Conservation (phyloP, 2,797 vertebrate species). For the Poecilia velifera region DNA sequence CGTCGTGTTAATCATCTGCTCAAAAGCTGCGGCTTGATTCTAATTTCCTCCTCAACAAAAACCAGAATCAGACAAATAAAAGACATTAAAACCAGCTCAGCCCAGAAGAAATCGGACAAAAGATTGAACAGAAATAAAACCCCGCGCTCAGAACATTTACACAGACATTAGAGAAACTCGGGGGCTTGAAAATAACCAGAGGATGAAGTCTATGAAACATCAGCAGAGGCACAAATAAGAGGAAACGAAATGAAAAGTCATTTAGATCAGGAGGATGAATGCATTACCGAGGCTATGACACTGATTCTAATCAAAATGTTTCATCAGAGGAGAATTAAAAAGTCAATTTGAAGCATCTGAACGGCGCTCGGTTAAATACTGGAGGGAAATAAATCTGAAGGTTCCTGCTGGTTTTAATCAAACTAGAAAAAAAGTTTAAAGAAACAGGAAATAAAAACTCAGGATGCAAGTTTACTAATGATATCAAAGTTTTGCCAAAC, state of each 20-base stretch:
- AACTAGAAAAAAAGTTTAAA: background rate
- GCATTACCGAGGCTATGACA: background rate
- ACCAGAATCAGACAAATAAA: background rate
- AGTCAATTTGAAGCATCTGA: background rate
- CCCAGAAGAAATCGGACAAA: background rate
- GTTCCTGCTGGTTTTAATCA: background rate
- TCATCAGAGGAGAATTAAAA: background rate
- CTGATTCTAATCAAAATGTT: constrained; percentile 5
- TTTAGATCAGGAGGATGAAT: constrained; percentile 5
- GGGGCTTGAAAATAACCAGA: background rate
- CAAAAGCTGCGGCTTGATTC: constrained; percentile 35
- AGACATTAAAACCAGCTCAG: constrained; percentile 1
- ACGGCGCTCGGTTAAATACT: background rate
- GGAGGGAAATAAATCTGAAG: background rate
- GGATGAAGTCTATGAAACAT: background rate
- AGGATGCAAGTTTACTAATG: background rate
- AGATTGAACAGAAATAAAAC: background rate
- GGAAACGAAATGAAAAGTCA: background rate
- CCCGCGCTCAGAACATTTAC: background rate
- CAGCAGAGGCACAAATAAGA: constrained; percentile 53
- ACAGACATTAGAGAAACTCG: background rate
- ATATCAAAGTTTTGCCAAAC: background rate
- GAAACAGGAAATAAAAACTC: background rate
- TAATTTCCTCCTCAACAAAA: constrained; percentile 16
- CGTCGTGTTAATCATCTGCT: constrained; percentile 8